Evolutionary conservation across 2,113 vertebrate genomes (phyloP), one percentile per base, ranked within the genome.

Genomic region (Gyps fulvus): DNA sequence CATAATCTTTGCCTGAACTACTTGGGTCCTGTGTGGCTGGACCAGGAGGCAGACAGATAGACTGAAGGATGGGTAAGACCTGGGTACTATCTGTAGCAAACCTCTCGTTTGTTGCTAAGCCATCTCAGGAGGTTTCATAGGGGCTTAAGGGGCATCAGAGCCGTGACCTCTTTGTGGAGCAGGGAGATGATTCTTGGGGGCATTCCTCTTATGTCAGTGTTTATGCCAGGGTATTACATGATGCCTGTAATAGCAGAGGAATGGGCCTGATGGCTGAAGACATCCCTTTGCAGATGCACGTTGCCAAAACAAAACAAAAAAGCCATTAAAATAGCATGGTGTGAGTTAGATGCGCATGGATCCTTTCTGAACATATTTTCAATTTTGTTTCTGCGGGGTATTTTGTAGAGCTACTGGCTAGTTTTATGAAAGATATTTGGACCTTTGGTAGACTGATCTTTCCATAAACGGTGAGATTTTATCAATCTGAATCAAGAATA

Each of bases 111-210:
- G 26, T 38, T 52, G 29, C 50, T 78, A 45, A 88, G 31, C 32
- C 83, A 21, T 29, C 57, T 47, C 71, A 65, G 66, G 40, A 65
- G 61, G 42, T 54, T 31, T 47, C 66, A 17, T 5, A 42, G 21
- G 38, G n/a, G 9, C 26, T 69, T 47, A 13, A 63, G 32, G 49
- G 38, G 22, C 54, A 61, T 11, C 77, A 61, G 58, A 80, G 12
- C 58, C 0, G 0, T 32, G 54, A 38, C 6, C 2, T 6, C 67
- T 89, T n/a, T 3, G 2, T 63, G 62, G 40, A 65, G 22, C 38
- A 59, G 38, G 42, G 55, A 84, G 14, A 42, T 29, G 27, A 38
- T 55, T 84, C 47, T 23, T 62, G 13, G 25, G 40, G 27, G 9
- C 38, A 17, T 50, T 83, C 57, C 43, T 83, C 25, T 36, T 42